A percentile compares a stretch with the other conserved stretches of the same genome.
These are phyloP conservation scores for Bombus sibiricus DNA, from an alignment of 1,140 invertebrate genomes.

Conservation along the genomic window DNA sequence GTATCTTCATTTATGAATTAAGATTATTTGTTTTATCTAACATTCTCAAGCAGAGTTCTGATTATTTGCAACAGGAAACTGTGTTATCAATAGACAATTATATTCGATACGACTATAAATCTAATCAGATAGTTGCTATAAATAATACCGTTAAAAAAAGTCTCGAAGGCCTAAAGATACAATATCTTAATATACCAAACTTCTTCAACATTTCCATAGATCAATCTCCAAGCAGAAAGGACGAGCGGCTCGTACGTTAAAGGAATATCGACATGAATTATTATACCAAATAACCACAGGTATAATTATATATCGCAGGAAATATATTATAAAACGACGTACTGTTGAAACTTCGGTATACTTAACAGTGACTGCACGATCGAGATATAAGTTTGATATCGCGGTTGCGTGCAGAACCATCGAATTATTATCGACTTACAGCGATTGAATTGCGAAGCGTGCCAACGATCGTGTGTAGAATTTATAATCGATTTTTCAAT, in stretches of 20 bases:
- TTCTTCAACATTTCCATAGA: slow-evolving; percentile 21
- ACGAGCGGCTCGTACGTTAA: background rate
- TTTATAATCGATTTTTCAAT: slow-evolving; percentile 30
- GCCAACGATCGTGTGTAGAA: slow-evolving; percentile 29
- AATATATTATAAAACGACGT: background rate
- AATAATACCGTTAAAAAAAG: slow-evolving; percentile 15
- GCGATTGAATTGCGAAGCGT: slow-evolving; percentile 35
- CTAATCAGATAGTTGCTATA: slow-evolving; percentile 14
- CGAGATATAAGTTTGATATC: slow-evolving; percentile 47
- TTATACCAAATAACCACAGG: slow-evolving; percentile 5
- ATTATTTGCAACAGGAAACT: background rate
- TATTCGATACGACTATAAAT: background rate
- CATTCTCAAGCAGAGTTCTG: background rate
- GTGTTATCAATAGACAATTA: background rate
- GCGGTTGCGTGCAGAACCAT: slow-evolving; percentile 40
- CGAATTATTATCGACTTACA: slow-evolving; percentile 44
- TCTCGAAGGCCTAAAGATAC: slow-evolving; percentile 3
- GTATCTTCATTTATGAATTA: background rate
- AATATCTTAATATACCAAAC: slow-evolving; percentile 6
- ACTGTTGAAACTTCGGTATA: background rate
- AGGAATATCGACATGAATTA: background rate
- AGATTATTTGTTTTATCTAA: background rate
- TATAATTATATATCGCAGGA: slow-evolving; percentile 11
- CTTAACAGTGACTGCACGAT: slow-evolving; percentile 27
- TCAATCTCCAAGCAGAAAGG: background rate